Base-by-base conservation (phyloP, 2,113 vertebrate species). In the Herpailurus yagouaroundi region DNA sequence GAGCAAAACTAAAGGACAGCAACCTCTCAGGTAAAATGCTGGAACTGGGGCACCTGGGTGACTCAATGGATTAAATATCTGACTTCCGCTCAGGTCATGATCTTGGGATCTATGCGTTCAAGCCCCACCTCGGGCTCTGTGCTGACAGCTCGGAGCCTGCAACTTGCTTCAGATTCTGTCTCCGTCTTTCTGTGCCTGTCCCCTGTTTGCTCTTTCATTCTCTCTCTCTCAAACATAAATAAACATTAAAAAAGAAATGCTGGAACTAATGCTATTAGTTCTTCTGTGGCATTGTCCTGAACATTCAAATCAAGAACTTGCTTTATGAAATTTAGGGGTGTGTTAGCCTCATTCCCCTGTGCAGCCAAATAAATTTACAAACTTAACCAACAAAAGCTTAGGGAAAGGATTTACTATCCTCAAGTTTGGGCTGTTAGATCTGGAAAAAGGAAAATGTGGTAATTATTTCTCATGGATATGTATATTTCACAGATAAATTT, bases 401-500 rank as follows among this genome's bases (percentile, higher is more conserved):
- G 73, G 45, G 38, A 93, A 83, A 82, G 41, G 27, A 93, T 73
- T 45, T 90, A 52, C 52, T 36, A 6, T 77, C 41, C 45, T 95
- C n/a, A 73, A 60, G 38, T 45, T 88, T 93, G 48, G 41, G 15
- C 38, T 89, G 4, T 79, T 38, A 94, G 55, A 76, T 23, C 48
- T 88, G 69, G 64, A 77, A 63, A 84, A 79, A 91, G 63, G 38
- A 88, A 82, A 29, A 83, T 31, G 38, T 16, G 29, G 41, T 69
- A 8, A 60, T 57, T 68, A 1, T 93, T 96, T 76, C 31, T 85
- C 55, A 21, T 60, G 23, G 55, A 7, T 50, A 41, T 36, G 8
- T 77, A 4, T 83, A 90, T 90, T 92, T 92, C 52, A 48, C 64
- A 71, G 63, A 57, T 68, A 85, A 92, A 68, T 77, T 83, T 77